A percentile compares a stretch with the other conserved stretches of the same genome.
phyloP scores from a whole-genome alignment of 2,113 vertebrate species.

The Xenotilapia flavipinnis region DNA sequence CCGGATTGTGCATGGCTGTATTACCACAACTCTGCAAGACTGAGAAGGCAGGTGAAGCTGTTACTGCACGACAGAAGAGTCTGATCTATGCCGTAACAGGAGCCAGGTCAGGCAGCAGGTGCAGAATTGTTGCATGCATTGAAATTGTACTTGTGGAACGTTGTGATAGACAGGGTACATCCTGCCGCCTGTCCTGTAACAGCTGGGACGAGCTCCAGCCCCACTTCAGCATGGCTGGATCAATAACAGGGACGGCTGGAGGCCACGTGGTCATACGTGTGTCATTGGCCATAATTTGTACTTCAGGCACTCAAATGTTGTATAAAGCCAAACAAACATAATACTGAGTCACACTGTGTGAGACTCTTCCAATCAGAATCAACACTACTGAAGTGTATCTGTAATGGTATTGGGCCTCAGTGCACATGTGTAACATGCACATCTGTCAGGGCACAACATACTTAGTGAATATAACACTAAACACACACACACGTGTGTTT shows the following conservation, averaged over 20 bases:
- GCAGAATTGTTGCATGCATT: background rate
- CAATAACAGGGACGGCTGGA: background rate
- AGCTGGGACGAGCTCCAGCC: background rate
- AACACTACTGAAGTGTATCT: background rate
- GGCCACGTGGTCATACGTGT: background rate
- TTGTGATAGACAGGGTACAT: background rate
- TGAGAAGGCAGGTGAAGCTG: background rate
- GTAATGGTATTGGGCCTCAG: background rate
- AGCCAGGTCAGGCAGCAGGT: background rate
- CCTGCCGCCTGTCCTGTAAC: background rate
- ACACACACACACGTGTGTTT: background rate
- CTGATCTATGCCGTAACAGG: background rate
- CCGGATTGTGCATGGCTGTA: constrained; percentile 17
- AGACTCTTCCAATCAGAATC: background rate
- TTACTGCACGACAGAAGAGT: background rate
- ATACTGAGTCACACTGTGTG: background rate
- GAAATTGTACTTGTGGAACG: background rate
- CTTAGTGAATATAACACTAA: background rate
- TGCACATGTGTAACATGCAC: background rate
- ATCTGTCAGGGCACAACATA: background rate
- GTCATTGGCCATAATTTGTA: background rate
- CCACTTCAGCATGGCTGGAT: background rate
- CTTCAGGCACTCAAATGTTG: background rate
- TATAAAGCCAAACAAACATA: background rate
- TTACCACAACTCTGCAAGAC: background rate